Base-by-base conservation (phyloP, 2,113 vertebrate genomes). In the Rhagologus leucostigma region DNA sequence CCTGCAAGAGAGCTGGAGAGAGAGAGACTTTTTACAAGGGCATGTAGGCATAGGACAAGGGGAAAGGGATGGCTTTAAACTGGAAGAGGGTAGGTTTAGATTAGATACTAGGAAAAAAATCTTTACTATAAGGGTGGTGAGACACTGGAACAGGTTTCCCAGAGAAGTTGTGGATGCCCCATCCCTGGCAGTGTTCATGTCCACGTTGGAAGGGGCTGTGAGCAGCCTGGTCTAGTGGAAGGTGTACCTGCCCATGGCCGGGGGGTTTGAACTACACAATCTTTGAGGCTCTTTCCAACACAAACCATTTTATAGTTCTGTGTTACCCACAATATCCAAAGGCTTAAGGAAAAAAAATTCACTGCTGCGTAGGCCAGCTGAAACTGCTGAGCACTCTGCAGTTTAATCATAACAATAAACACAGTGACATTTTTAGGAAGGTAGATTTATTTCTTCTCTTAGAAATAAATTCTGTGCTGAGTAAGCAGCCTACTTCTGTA, bases 391-490 rank as follows among this genome's bases (percentile, higher is more conserved):
- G 78, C 56, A 41, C 47, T 93, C 50, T 77, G 68, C 39, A 86
- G 71, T 92, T 93, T 77, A 69, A 80, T 87, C 88, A 71, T 71
- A 90, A 93, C 41, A 85, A 46, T 91, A 95, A 96, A 91, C 82
- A 90, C 2, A 24, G 79, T 93, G 79, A 88, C 79, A 47, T 96
- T 93, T 94, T 87, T 90, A 91, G 71, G 49, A 68, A 93, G 44
- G 29, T 92, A 73, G 82, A 81, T 95, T 95, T 91, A 93, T 89
- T 91, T 81, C 14, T 84, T 84, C 81, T 80, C 87, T 63, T 71
- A 84, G 26, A 89, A 93, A 60, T 94, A 70, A 84, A 79, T 75
- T 81, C 78, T 57, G 32, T 81, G 92, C 76, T 92, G 92, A 84
- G 39, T 84, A 89, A 96, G 60, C 90, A 87, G n/a, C 27, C 65